Base-by-base conservation (phyloP, 1,140 invertebrate species). In the Neuroterus valhalla region DNA sequence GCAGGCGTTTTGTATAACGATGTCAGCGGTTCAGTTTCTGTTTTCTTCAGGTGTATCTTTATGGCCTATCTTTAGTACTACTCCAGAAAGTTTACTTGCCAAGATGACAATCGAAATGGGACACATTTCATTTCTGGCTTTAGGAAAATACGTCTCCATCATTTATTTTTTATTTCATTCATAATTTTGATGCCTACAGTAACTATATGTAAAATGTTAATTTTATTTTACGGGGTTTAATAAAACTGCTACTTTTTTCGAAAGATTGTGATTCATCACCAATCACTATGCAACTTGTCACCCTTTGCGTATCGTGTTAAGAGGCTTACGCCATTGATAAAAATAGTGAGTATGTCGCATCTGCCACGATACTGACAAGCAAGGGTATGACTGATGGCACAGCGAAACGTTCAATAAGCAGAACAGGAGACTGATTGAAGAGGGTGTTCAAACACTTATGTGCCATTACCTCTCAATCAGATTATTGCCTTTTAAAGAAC, bases 21-120 rank as follows among this genome's bases (percentile, higher is more conserved):
- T 31, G 55, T 26, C 26, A 62, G 23, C 21, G 21, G 55, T 62
- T 62, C 55, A 62, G 31, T 62, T 62, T 62, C 55, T 62, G 55
- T 62, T 62, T 62, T 62, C 55, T 62, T 62, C 26, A 14, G 10
- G 55, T 55, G 17, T 50, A 62, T 62, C 55, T 62, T 62, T 62
- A 62, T 62, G 11, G 12, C 55, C 15, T 23, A 62, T 62, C 55
- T 62, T 62, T 62, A 62, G 26, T 62, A 31, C 26, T 62, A 38
- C 8, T 38, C 31, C 6, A n/a, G 14, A 62, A 23, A 50, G 14
- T 62, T 26, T 31, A 15, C 12, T 23, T 31, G 55, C 31, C n/a
- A 23, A 62, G 55, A 62, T 62, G 55, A 62, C 23, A 62, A 62
- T 62, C 55, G 5, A 62, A 38, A 62, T 62, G 31, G 14, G 14